Evolutionary conservation across 2,113 vertebrate species (phyloP), one percentile per base, ranked within the genome.

Genomic region (Pelecanoides urinatrix): DNA sequence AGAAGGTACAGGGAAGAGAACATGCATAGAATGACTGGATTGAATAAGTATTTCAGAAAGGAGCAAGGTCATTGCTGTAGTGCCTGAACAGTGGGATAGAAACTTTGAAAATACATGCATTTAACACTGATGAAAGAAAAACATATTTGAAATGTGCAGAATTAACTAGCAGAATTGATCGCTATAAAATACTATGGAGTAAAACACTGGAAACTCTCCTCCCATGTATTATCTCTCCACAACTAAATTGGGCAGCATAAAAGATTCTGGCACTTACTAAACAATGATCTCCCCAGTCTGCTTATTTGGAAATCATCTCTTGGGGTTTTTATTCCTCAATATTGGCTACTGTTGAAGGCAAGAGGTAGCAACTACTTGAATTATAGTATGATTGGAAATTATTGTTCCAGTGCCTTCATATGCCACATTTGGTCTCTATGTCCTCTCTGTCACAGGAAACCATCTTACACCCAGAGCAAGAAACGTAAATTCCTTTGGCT

Each of bases 391-490:
- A 81, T 18, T 55, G 22, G 25, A 95, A 90, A 77, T 77, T 1
- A 42, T 47, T 53, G 4, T 86, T 85, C 18, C 20, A 40, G 10
- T 61, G n/a, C n/a, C 38, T 80, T 90, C 34, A 55, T 62, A 36
- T 21, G 34, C n/a, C 30, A 36, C 44, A 52, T 96, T 75, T 77
- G 40, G 13, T 91, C 65, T 91, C n/a, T 95, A 15, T 88, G 30
- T 89, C 27, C 7, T 75, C 56, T 94, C 40, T 94, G 61, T 68
- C 66, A 87, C 77, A 96, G 96, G 90, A 81, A 90, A 95, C 15
- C n/a, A 8, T 62, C 83, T 76, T 45, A 84, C 4, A 77, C 13
- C 52, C 55, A 62, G 72, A 94, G 12, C 63, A 92, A 95, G 91
- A 95, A 88, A 86, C 7, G 1, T 56, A 77, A 71, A 86, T 89